Evolutionary conservation across 1,140 invertebrate genomes (phyloP), one percentile per base, ranked within the genome.

Genomic region (Plectrocnemia conspersa): DNA sequence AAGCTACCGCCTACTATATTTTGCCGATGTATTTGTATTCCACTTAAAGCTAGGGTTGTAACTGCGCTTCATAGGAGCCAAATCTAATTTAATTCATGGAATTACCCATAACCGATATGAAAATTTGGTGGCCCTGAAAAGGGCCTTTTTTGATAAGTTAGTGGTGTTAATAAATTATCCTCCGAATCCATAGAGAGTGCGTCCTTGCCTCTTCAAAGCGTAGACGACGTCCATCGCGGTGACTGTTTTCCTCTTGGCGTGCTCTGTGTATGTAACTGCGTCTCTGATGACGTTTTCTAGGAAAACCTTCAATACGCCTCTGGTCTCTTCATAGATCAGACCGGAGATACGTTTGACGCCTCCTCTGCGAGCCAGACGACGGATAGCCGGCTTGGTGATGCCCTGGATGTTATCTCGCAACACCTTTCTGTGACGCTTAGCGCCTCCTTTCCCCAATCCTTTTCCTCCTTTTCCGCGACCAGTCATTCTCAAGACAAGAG

Each of bases 221-320:
- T 91, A 91, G 18, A 92, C 88, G 11, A 92, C 86, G 66, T 92
- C 88, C 88, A 91, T 91, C 44, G 88, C 87, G 9, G 88, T 91
- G 32, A 83, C 82, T 13, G 88, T 91, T 72, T 90, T 91, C 58
- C 88, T 74, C 73, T 88, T 89, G 57, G 86, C 85, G 69, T 89
- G 85, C 68, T 86, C 86, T 7, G 85, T 87, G 73, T 89, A 90
- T n/a, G 85, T 89, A 42, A 90, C 85, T 9, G 86, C 85, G 69
- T 89, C 88, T 50, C 86, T 77, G 65, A 90, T 90, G 0, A 90
- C 84, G 66, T 88, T 90, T 68, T 89, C 86, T 46, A 91, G 70
- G 69, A 91, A 91, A 0, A 88, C 81, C 68, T 88, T 89, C n/a
- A 88, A 68, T 0, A 86, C 82, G 63, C 62, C 55, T 15, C 62